Evolutionary conservation across 2,113 vertebrate genomes (phyloP).

Genomic region (Herpetotheres cachinnans): DNA sequence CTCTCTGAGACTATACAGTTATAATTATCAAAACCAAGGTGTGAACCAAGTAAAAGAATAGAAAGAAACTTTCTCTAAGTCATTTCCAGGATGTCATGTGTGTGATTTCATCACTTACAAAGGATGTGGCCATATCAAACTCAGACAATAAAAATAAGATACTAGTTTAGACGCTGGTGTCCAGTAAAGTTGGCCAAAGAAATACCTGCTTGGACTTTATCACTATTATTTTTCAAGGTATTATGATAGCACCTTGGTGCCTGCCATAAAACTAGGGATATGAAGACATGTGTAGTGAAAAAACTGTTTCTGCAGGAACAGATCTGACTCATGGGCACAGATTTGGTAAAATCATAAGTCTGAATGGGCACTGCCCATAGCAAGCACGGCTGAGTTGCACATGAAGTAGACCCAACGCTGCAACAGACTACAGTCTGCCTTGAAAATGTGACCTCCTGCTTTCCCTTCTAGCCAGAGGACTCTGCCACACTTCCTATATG

Average conservation of each 20-base stretch:
- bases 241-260: not conserved
- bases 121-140: not conserved
- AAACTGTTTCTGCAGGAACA: not conserved
- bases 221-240: not conserved
- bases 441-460: not conserved
- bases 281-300: not conserved
- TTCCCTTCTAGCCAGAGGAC: not conserved
- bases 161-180: not conserved
- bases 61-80: not conserved
- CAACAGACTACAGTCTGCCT: not conserved
- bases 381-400: not conserved
- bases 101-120: not conserved
- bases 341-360: not conserved
- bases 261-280: not conserved
- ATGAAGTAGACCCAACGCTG: not conserved
- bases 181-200: not conserved
- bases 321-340: not conserved
- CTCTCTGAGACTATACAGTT: not conserved
- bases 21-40: not conserved
- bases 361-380: not conserved
- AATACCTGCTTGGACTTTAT: not conserved
- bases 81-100: not conserved
- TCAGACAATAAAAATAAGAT: not conserved
- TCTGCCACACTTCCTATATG: not conserved
- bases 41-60: not conserved